Evolutionary conservation across 2,888 invertebrate genomes (phyloP).

Genomic region (Drosophila aldrichi): DNA sequence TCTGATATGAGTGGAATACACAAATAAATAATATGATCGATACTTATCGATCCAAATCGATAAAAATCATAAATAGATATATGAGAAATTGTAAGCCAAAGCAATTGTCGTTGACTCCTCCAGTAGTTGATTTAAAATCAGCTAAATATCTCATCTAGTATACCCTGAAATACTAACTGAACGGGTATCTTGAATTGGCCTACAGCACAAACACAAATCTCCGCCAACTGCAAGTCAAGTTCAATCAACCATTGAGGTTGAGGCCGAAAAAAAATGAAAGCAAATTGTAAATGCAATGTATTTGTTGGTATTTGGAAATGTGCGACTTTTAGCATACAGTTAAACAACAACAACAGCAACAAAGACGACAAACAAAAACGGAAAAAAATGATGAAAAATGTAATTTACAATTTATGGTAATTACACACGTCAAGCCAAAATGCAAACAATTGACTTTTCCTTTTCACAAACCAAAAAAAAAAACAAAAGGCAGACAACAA

Average conservation of each 20-base stretch:
- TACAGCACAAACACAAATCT: background rate
- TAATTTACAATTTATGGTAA: constrained; percentile 76
- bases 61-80: background rate
- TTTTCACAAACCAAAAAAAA: constrained; percentile 44
- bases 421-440: constrained; percentile 66
- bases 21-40: background rate
- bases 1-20: background rate
- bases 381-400: constrained; percentile 63
- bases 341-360: constrained; percentile 7
- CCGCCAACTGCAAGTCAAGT: constrained; percentile 47
- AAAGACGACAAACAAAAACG: constrained; percentile 19
- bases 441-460: constrained; percentile 74
- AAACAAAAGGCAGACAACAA: constrained; percentile 16
- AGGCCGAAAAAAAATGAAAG: constrained; percentile 69
- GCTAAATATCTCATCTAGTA: background rate
- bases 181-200: background rate
- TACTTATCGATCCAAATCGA: too few species aligned
- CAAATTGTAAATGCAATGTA: constrained; percentile 64
- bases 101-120: background rate
- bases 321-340: constrained; percentile 72
- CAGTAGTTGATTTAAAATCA: background rate
- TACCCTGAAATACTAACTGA: background rate
- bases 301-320: constrained; percentile 71
- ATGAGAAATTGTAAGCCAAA: background rate
- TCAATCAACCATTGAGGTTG: constrained; percentile 76